Evolutionary conservation across 2,113 vertebrate species (phyloP).

Genomic region (Phasianus colchicus): DNA sequence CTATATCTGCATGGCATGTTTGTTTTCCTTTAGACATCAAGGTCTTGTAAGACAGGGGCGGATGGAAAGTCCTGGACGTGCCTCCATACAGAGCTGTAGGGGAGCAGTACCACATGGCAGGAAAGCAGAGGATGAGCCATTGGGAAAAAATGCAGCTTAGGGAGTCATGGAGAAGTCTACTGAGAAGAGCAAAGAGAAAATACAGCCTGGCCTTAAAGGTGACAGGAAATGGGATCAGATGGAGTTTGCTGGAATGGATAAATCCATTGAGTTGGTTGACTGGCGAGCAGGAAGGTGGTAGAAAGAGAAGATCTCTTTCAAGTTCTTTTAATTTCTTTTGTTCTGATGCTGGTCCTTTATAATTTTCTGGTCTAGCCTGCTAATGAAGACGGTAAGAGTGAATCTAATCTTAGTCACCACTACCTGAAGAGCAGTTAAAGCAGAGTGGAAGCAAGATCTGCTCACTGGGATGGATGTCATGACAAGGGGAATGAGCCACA

Average conservation of each 20-base stretch:
- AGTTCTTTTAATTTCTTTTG: neutral
- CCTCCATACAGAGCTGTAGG: neutral
- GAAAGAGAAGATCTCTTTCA: neutral
- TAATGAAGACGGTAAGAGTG: neutral
- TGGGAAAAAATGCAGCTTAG: neutral
- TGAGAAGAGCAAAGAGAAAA: neutral
- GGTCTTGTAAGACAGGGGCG: neutral
- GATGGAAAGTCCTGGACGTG: neutral
- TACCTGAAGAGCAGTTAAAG: neutral
- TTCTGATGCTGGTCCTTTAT: neutral
- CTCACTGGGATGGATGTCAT: neutral
- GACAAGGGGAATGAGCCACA: neutral
- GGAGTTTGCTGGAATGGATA: neutral
- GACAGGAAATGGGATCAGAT: neutral
- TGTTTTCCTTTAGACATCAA: neutral
- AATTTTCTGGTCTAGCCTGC: neutral
- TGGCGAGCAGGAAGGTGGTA: neutral
- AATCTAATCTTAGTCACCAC: neutral
- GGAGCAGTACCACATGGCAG: neutral
- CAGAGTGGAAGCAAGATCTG: neutral
- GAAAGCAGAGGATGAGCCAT: neutral
- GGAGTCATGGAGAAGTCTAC: neutral
- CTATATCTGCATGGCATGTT: accelerated
- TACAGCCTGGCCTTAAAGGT: neutral
- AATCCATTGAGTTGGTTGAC: neutral